Evolutionary conservation across 2,113 vertebrate genomes (phyloP).

Genomic region (Catharus fuscescens): DNA sequence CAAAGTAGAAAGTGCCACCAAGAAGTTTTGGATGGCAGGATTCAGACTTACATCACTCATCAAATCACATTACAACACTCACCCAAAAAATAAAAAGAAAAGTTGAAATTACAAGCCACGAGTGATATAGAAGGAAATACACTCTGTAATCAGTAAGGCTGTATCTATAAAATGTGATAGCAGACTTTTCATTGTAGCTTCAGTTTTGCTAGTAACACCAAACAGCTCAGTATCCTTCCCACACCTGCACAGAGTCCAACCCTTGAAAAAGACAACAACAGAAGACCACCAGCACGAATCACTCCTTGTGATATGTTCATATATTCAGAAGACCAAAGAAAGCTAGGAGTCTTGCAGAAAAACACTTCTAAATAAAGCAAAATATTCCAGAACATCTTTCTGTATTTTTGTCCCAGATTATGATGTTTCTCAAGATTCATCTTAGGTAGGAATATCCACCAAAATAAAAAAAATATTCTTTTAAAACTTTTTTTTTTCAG

Average conservation of each 20-base stretch:
- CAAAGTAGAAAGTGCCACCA: not conserved
- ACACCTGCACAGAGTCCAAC: not conserved
- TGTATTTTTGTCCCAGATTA: not conserved
- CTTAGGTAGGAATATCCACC: not conserved
- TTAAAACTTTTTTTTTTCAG: not conserved
- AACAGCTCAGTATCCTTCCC: not conserved
- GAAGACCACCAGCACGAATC: not conserved
- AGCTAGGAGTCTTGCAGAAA: not conserved
- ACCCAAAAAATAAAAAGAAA: not conserved
- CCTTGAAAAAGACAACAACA: not conserved
- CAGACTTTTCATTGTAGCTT: not conserved
- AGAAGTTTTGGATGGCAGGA: not conserved
- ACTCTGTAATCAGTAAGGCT: not conserved
- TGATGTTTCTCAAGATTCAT: not conserved
- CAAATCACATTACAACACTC: not conserved
- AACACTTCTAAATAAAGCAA: not conserved
- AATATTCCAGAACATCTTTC: not conserved
- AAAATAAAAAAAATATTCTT: not conserved
- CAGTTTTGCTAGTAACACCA: not conserved
- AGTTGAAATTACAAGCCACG: not conserved
- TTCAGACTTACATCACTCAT: not conserved
- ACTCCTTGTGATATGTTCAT: fast-evolving
- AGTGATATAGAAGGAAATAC: not conserved
- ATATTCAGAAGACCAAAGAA: not conserved
- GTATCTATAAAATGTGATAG: not conserved